These are phyloP conservation scores for Nebria ingens DNA, from an alignment of 1,140 invertebrate species.

Conservation along the genomic window DNA sequence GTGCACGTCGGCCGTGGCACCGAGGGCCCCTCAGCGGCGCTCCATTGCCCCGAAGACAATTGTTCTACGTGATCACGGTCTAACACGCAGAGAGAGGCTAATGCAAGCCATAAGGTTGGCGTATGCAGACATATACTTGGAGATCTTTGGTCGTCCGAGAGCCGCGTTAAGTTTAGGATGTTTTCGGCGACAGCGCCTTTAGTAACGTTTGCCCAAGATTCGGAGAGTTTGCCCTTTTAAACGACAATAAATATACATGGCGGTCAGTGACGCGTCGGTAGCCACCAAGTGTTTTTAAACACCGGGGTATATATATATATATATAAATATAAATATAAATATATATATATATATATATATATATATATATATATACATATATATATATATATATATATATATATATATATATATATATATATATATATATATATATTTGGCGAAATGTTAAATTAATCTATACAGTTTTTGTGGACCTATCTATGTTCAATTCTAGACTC, in stretches of 20 bases:
- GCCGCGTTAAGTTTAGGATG: conserved; percentile 72
- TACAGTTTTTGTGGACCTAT: too few species aligned
- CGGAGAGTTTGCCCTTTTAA: conserved; percentile 73
- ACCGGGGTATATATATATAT: too few species aligned
- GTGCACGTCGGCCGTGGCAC: conserved; percentile 71
- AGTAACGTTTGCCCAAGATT: conserved; percentile 76
- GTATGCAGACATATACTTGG: conserved; percentile 68
- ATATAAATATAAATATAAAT: too few species aligned
- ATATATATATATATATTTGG: too few species aligned
- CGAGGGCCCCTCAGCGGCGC: conserved; percentile 43
- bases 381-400: too few species aligned
- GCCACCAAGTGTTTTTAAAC: too few species aligned
- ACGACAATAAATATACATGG: conserved; percentile 13
- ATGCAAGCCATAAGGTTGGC: conserved; percentile 81
- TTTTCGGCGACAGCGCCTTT: conserved; percentile 87
- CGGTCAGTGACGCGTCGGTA: neutral
- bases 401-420: too few species aligned
- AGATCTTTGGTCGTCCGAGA: conserved; percentile 62
- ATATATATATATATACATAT: too few species aligned
- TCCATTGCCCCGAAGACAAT: conserved; percentile 49
- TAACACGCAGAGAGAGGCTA: conserved; percentile 87
- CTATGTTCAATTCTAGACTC: too few species aligned
- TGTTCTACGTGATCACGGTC: conserved; percentile 86
- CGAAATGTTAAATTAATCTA: too few species aligned
- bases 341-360: too few species aligned